Conservation (phyloP, 2,888 invertebrate genomes). For the Troides oblongomaculatus region DNA sequence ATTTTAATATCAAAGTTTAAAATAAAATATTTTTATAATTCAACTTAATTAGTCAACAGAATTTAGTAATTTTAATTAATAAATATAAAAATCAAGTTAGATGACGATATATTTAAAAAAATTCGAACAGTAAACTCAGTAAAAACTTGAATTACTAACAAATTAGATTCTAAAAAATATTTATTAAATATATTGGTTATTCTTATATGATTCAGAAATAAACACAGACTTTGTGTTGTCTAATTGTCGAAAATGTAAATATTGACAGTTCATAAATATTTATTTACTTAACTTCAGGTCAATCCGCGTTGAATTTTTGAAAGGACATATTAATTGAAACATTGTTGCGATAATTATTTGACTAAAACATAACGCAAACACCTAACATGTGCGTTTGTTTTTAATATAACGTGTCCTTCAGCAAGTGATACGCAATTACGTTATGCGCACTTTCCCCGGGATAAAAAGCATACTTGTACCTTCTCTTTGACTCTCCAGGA, state of each 20-base stretch:
- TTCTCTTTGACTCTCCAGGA: conserved; percentile 96
- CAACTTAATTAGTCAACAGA: too few relatives aligned
- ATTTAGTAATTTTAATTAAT: too few relatives aligned
- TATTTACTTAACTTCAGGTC: neutral
- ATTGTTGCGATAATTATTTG: neutral
- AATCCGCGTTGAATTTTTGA: neutral
- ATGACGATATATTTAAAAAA: too few relatives aligned
- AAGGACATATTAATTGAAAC: conserved; percentile 2
- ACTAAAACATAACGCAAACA: conserved; percentile 7
- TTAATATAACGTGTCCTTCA: conserved; percentile 41
- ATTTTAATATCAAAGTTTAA: too few relatives aligned
- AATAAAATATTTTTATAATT: too few relatives aligned
- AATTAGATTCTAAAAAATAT: too few relatives aligned
- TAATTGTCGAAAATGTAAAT: conserved; percentile 3
- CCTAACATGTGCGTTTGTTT: conserved; percentile 73
- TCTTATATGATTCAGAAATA: neutral
- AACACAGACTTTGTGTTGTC: neutral
- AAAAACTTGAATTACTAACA: too few relatives aligned
- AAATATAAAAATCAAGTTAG: too few relatives aligned
- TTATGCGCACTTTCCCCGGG: conserved; percentile 33
- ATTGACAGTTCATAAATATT: neutral
- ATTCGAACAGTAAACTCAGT: too few relatives aligned
- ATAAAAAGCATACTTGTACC: conserved; percentile 67
- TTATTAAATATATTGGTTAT: too few relatives aligned
- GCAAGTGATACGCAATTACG: conserved; percentile 49